Base-by-base conservation (phyloP, 2,797 vertebrate genomes). In the Lithobates pipiens region DNA sequence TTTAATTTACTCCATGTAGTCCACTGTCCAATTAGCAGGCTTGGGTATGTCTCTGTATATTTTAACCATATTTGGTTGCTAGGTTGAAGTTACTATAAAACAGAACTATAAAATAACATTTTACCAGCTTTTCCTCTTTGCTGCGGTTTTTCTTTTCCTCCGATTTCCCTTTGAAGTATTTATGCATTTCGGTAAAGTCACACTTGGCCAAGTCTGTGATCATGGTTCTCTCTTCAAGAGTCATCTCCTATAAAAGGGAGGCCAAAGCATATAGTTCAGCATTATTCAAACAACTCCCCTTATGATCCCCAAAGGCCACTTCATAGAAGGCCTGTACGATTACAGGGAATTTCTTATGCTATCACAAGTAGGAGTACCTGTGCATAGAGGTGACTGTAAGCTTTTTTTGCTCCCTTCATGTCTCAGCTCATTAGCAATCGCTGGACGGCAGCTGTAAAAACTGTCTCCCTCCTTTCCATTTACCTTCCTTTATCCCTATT, bases 61-160 rank as follows among this genome's bases (percentile, higher is more conserved):
- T 8, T 65, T 25, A 65, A 9, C 8, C 4, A 9, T 46, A 0
- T 18, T 18, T 18, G 3, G 16, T 3, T 54, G 50, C 50, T 54
- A 16, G 13, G 0, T 13, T 54, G 44, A 11, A 11, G 44, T 13
- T 46, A n/a, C n/a, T n/a, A n/a, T n/a, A n/a, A n/a, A n/a, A n/a
- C n/a, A n/a, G 1, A 50, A 16, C 11, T 50, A 32, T 16, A 1
- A 16, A 16, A 54, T 3, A 18, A 54, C 0, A 57, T 23, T 77
- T 76, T 77, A 96, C 96, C 93, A 39, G 89, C 88, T 96, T 96
- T 67, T 96, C 95, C 80, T 95, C 94, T 85, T 96, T 96, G 85
- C 89, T 93, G 86, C 92, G 75, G 84, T 90, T 93, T 79, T 92
- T 96, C 77, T 90, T 92, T 50, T 91, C 91, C 89, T 95, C 95